Percentiles rank a stretch among this genome's conserved stretches.
phyloP scores from a whole-genome alignment of 1,140 invertebrate species.

The Odontomachus brunneus region DNA sequence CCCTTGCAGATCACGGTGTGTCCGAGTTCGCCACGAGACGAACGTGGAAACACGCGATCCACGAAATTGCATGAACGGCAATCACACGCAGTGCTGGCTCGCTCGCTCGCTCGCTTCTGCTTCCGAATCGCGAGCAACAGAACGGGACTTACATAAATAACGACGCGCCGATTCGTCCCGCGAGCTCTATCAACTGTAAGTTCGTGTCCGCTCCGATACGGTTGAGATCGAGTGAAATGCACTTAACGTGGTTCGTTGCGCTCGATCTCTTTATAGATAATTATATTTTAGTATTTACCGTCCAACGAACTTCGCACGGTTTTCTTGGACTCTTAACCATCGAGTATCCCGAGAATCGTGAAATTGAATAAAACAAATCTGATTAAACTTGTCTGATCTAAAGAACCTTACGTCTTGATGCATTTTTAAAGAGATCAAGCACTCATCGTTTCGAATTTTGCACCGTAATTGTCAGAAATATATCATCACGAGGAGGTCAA shows the following conservation, averaged over 20 bases:
- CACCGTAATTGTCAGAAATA: too few species aligned
- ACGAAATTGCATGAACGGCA: constrained; percentile 10
- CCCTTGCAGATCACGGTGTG: neutral
- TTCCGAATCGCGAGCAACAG: neutral
- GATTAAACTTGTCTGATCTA: too few species aligned
- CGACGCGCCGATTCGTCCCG: constrained; percentile 11
- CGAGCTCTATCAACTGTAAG: constrained; percentile 39
- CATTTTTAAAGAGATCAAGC: too few species aligned
- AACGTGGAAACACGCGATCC: constrained; percentile 14
- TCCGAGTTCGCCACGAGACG: neutral
- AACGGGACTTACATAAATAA: constrained; percentile 47
- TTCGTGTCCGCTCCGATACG: neutral
- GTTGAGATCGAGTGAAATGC: neutral
- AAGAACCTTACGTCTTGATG: too few species aligned
- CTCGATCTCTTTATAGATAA: too few species aligned
- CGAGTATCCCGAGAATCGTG: too few species aligned
- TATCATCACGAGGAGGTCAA: too few species aligned
- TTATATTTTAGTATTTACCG: too few species aligned
- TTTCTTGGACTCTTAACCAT: too few species aligned
- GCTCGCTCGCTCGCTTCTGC: constrained; percentile 8
- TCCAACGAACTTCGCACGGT: too few species aligned
- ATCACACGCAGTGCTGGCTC: neutral
- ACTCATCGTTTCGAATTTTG: too few species aligned
- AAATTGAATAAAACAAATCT: too few species aligned
- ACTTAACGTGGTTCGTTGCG: neutral